A percentile compares a stretch with the other conserved stretches of the same genome.
Evolutionary conservation across 2,797 vertebrate genomes (phyloP).

Genomic region (Anguilla megastoma): DNA sequence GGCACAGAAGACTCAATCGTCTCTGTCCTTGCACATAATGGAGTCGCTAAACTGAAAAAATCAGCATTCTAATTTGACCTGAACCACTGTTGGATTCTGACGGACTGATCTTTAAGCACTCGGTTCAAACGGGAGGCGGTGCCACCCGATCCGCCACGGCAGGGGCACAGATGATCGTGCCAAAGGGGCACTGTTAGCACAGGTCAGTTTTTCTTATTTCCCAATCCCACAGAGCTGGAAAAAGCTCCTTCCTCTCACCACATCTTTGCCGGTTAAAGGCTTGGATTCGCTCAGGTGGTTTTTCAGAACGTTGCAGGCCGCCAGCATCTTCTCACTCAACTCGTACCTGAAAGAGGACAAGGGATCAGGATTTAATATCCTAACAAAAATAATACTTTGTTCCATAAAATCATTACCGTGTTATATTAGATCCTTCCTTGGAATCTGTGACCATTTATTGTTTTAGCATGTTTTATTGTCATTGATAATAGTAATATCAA

Average conservation of each 20-base stretch:
- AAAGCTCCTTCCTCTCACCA: constrained; percentile 75
- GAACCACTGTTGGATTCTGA: constrained; percentile 27
- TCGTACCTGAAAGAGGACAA: constrained; percentile 76
- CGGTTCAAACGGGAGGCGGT: neutral
- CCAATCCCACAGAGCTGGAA: neutral
- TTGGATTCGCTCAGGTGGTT: constrained; percentile 83
- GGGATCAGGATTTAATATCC: neutral
- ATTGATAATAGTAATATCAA: neutral
- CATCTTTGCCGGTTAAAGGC: constrained; percentile 85
- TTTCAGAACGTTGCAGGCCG: constrained; percentile 85
- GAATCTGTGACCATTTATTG: neutral
- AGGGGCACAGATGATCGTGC: neutral
- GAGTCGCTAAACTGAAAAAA: constrained; percentile 30
- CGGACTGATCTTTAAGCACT: neutral
- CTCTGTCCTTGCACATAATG: constrained; percentile 26
- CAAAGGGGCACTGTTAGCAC: neutral
- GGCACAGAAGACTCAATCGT: constrained; percentile 32
- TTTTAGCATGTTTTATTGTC: neutral
- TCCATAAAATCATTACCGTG: neutral
- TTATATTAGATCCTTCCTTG: neutral
- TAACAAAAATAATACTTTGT: neutral
- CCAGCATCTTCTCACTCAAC: constrained; percentile 94
- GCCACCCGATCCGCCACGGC: neutral
- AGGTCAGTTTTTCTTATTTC: neutral
- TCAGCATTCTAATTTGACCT: constrained; percentile 24